These are phyloP conservation scores for Epinephelus cyanopodus DNA, from an alignment of 2,113 vertebrate genomes.

Conservation along the genomic window DNA sequence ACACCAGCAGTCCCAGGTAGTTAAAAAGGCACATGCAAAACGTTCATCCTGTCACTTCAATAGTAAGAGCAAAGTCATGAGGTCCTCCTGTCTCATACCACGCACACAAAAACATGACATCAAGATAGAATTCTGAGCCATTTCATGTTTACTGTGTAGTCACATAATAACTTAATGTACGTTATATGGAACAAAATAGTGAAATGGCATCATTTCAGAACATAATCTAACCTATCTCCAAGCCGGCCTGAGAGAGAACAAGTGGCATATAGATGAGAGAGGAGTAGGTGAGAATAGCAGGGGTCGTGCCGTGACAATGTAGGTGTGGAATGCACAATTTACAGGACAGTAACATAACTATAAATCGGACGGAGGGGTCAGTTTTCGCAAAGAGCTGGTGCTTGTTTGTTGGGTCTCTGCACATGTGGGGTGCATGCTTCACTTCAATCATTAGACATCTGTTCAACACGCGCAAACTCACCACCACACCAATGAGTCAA, in stretches of 20 bases:
- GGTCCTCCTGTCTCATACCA: background rate
- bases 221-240: background rate
- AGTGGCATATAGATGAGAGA: background rate
- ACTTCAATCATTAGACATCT: slow-evolving; percentile 40
- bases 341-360: slow-evolving; percentile 1
- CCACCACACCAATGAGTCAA: slow-evolving; percentile 11
- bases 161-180: background rate
- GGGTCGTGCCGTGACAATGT: background rate
- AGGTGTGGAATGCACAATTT: slow-evolving; percentile 14
- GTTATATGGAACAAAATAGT: background rate
- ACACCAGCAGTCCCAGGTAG: background rate
- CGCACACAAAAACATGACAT: background rate
- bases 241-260: background rate
- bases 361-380: background rate
- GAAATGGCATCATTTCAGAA: background rate
- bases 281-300: background rate
- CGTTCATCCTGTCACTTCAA: too few species aligned
- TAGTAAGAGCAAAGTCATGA: background rate
- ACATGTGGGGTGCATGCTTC: slow-evolving; percentile 21
- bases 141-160: background rate
- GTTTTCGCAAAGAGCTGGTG: background rate
- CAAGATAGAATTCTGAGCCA: background rate
- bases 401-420: background rate
- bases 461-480: slow-evolving; percentile 4
- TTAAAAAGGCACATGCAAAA: background rate